Evolutionary conservation across 2,113 vertebrate genomes (phyloP), one percentile per base, ranked within the genome.

Genomic region (Dolichotis patagonum): DNA sequence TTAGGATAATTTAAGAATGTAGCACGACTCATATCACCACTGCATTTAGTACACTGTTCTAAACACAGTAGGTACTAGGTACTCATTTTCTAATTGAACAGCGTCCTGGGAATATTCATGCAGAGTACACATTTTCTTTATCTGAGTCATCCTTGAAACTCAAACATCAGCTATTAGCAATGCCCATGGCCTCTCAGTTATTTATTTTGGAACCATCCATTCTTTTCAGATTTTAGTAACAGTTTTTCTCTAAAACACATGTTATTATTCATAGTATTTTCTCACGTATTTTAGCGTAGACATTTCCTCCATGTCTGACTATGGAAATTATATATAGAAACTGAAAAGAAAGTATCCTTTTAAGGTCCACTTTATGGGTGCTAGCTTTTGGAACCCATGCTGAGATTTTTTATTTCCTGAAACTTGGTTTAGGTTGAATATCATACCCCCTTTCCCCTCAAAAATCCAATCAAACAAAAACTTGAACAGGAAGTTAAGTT

Each of bases 191-290:
- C 63, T 20, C 87, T 88, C 82, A 30, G 26, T 67, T 88, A 85
- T 94, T 93, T 88, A 85, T 88, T 95, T 84, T 94, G 43, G 30
- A 80, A 88, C 71, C 58, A 90, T 60, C 5, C 10, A 43, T 88
- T 69, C 35, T 38, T 71, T 94, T 82, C 77, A 43, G n/a, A 43
- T 84, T 94, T 89, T 62, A 75, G 56, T 62, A 80, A 49, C 35
- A 24, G 54, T 41, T 75, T 85, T 80, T 65, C 17, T 63, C 28
- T 54, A 88, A 73, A 41, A 73, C 32, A 13, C 26, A 19, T 2
- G 41, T 7, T 63, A 32, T 43, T 84, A 63, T 89, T 89, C 63
- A 83, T 62, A 52, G 35, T 81, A 12, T 73, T 83, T 83, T 52
- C 38, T 86, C 38, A 62, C 26, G 63, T 8, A 89, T 1, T 60